Conservation (phyloP, 2,113 vertebrate species). For the Corythaixoides concolor region DNA sequence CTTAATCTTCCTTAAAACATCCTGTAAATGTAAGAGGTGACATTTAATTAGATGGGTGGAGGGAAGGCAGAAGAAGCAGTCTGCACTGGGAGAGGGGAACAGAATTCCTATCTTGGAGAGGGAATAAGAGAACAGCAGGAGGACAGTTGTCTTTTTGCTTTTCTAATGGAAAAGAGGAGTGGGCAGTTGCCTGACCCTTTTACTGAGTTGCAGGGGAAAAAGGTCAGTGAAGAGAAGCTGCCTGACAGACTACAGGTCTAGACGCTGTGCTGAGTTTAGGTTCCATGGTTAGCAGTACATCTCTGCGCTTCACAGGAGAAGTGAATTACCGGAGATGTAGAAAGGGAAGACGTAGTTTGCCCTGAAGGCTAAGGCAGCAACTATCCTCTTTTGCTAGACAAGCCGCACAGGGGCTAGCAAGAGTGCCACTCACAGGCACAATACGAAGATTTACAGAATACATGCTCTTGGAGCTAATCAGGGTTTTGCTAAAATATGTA, state of each 20-base stretch:
- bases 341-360: neutral
- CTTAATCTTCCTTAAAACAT: neutral
- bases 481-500: conserved; percentile 23
- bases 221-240: neutral
- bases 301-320: neutral
- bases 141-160: neutral
- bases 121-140: neutral
- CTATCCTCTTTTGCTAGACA: neutral
- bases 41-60: neutral
- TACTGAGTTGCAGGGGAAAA: neutral
- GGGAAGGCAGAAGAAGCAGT: neutral
- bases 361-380: neutral
- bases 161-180: neutral
- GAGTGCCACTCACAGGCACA: neutral
- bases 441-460: neutral
- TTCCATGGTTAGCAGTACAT: neutral
- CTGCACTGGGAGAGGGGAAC: neutral
- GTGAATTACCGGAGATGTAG: neutral
- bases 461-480: neutral
- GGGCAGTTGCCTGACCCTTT: neutral
- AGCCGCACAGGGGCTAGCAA: neutral
- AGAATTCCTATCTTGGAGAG: neutral
- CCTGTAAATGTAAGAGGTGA: neutral
- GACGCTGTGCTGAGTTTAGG: neutral
- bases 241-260: neutral